Percentiles rank a stretch among this genome's conserved stretches.
Evolutionary conservation across 2,113 vertebrate genomes (phyloP).

Genomic region (Cettia cetti): DNA sequence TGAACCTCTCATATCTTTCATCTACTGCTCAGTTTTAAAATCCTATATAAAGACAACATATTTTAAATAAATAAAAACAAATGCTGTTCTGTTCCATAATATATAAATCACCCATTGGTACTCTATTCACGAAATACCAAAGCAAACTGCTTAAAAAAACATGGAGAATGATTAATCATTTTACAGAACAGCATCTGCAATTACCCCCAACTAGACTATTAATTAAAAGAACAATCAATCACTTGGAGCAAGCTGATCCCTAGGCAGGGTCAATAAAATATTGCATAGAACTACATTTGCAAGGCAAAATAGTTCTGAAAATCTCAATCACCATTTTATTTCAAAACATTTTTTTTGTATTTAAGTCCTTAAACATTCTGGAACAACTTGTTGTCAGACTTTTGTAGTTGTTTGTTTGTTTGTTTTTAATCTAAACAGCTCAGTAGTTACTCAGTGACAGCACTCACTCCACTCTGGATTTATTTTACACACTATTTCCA

Average conservation of each 20-base stretch:
- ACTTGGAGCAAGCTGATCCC: background rate
- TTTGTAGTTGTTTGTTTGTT: too few relatives aligned
- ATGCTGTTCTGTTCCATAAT: background rate
- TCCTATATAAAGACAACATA: background rate
- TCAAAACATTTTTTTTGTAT: background rate
- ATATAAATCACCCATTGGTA: background rate
- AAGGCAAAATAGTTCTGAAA: background rate
- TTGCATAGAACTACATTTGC: background rate
- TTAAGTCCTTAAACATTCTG: background rate
- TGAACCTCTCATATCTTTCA: background rate
- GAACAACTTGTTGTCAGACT: background rate
- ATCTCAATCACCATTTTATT: background rate
- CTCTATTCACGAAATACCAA: background rate
- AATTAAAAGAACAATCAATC: conserved; percentile 38
- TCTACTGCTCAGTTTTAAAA: background rate
- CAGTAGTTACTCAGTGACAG: background rate
- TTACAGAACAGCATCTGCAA: background rate
- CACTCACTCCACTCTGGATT: background rate
- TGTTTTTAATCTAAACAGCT: background rate
- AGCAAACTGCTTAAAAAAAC: background rate
- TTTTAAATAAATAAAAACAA: background rate
- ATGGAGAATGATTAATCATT: background rate
- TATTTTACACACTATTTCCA: background rate
- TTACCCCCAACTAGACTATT: background rate
- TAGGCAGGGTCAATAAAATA: background rate